Evolutionary conservation across 2,797 vertebrate genomes (phyloP).

Genomic region (Takifugu ocellatus): DNA sequence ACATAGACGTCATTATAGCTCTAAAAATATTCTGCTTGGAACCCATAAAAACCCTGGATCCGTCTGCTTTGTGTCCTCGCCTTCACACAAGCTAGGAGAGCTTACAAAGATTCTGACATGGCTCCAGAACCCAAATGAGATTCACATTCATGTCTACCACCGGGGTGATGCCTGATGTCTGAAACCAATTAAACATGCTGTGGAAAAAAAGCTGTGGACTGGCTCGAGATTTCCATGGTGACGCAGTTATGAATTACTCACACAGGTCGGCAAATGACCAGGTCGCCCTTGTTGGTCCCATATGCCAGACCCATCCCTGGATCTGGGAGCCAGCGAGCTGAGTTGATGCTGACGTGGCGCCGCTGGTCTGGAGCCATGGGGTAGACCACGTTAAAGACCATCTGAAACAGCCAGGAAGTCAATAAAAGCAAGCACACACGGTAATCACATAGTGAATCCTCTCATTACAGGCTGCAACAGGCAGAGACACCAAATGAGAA

Average conservation of each 20-base stretch:
- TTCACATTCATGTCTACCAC: no score
- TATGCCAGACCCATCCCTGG: constrained; percentile 95
- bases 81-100: not conserved
- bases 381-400: constrained; percentile 97
- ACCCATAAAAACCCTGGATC: not conserved
- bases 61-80: not conserved
- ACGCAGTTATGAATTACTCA: constrained; percentile 72
- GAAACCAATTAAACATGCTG: not conserved
- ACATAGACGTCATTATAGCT: no score
- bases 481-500: no score
- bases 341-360: constrained; percentile 98
- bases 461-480: no score
- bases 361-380: constrained; percentile 98
- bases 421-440: not conserved
- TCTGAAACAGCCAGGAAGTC: constrained; percentile 64
- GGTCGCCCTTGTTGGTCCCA: constrained; percentile 97
- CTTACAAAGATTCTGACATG: not conserved
- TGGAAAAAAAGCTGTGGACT: not conserved
- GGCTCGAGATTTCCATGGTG: not conserved
- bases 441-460: not conserved
- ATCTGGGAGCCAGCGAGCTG: constrained; percentile 95
- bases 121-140: no score
- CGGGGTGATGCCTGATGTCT: not conserved
- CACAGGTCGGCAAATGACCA: constrained; percentile 98
- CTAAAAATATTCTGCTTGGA: not conserved